Base-by-base conservation (phyloP, 2,113 vertebrate genomes). In the Cinclus mexicanus region DNA sequence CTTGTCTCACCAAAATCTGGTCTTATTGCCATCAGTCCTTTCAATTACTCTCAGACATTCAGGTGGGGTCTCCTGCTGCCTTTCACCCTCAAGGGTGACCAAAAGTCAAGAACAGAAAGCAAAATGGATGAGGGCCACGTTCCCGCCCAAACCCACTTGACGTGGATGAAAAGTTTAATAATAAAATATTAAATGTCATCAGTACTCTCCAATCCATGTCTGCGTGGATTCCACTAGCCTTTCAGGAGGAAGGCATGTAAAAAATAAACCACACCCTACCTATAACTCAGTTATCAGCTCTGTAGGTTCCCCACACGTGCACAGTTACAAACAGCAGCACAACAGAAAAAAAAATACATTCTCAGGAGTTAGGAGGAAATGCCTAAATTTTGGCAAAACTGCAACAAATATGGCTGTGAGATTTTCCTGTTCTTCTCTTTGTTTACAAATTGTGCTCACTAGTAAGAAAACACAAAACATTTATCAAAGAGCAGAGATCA, bases 181-280 rank as follows among this genome's bases (percentile, higher is more conserved):
- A 21, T 9, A 22, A 76, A 41, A 4, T 24, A 15, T 28, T 49
- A 37, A 59, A 31, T 31, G 31, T 14, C 64, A 88, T 52, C 26
- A 6, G 0, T 86, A 47, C 17, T 53, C 59, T 31, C 42, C 64
- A 64, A 39, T 19, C 37, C 10, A 12, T 1, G 0, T 12, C 55
- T 61, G 35, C 18, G 11, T 37, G 29, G 19, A 67, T 61, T 23
- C 47, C 59, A 47, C 12, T 19, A 35, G 42, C 25, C 23, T 50
- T 41, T 39, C 26, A 42, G 63, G 24, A n/a, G 16, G 44, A 74
- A 41, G 8, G 6, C 33, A 25, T 23, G 37, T 47, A 6, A 65
- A n/a, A 90, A 90, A 72, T 20, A 9, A 90, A 33, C 6, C 52
- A 42, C 19, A 20, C 46, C 50, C 23, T 65, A 12, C 29, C 33